Conservation (phyloP, 1,140 invertebrate species). For the Brachionus rubens region DNA sequence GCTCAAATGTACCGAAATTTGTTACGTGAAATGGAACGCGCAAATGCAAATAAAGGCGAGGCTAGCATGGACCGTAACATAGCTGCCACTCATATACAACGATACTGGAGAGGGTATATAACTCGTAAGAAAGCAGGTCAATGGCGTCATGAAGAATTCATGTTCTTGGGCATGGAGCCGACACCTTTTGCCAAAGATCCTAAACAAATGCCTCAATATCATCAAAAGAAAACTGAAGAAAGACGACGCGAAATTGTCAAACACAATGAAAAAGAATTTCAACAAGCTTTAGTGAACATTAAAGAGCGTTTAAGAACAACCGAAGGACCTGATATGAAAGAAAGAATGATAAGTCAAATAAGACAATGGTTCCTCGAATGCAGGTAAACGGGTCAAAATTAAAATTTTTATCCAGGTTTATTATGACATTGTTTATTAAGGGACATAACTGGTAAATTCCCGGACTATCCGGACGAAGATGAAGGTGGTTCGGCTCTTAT, state of each 20-base stretch:
- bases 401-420: not conserved
- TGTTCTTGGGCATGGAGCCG: conserved; percentile 71
- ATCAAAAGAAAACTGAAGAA: conserved; percentile 53
- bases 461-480: conserved; percentile 83
- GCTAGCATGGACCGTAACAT: conserved; percentile 57
- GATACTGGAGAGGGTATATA: conserved; percentile 56
- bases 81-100: conserved; percentile 59
- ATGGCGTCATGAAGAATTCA: conserved; percentile 70
- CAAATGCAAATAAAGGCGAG: conserved; percentile 52
- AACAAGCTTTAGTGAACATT: conserved; percentile 59
- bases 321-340: conserved; percentile 70
- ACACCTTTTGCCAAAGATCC: conserved; percentile 30
- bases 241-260: conserved; percentile 56
- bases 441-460: conserved; percentile 74
- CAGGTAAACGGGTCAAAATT: conserved; percentile 60
- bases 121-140: conserved; percentile 55
- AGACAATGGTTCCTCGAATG: conserved; percentile 72
- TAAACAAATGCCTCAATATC: conserved; percentile 56
- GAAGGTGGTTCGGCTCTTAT: conserved; percentile 78
- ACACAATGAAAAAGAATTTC: conserved; percentile 67
- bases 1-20: conserved; percentile 66
- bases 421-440: conserved; percentile 49
- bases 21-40: conserved; percentile 68
- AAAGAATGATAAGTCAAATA: conserved; percentile 70
- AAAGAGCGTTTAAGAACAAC: conserved; percentile 60